Evolutionary conservation across 2,888 invertebrate species (phyloP).

Genomic region (Myopa testacea): DNA sequence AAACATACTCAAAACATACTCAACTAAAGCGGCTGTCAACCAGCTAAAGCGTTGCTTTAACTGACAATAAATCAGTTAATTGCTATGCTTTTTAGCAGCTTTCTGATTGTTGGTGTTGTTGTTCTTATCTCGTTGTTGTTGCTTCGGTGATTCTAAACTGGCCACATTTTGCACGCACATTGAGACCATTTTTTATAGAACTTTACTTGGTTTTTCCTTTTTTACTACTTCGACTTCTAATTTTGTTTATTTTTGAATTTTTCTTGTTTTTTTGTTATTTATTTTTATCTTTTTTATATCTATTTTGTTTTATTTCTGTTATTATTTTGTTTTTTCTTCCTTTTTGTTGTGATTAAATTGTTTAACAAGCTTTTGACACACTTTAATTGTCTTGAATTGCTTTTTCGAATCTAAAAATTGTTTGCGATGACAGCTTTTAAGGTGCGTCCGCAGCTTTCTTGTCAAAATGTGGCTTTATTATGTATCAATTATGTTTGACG

Average conservation of each 20-base stretch:
- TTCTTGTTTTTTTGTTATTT: not conserved
- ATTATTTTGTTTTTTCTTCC: not conserved
- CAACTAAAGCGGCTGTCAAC: slow-evolving; percentile 1
- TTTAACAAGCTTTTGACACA: slow-evolving; percentile 38
- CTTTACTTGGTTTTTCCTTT: no score
- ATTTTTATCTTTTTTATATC: not conserved
- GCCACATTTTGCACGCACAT: slow-evolving; percentile 21
- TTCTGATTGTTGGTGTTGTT: not conserved
- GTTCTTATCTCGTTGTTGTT: no score
- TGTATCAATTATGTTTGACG: not conserved
- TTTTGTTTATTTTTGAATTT: no score
- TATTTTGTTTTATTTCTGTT: not conserved
- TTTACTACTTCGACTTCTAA: no score
- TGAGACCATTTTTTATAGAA: no score
- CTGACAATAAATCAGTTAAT: slow-evolving; percentile 36
- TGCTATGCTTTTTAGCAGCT: slow-evolving; percentile 9
- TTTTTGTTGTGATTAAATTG: slow-evolving; percentile 23
- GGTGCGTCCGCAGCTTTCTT: slow-evolving; percentile 9
- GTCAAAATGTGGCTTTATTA: slow-evolving; percentile 8
- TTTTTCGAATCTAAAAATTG: not conserved
- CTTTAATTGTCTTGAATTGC: slow-evolving; percentile 34
- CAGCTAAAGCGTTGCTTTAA: not conserved
- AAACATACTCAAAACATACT: no score
- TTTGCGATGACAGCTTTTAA: slow-evolving; percentile 28
- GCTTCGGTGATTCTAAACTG: slow-evolving; percentile 2